Conservation (phyloP, 2,113 vertebrate genomes). For the Myotis yumanensis region DNA sequence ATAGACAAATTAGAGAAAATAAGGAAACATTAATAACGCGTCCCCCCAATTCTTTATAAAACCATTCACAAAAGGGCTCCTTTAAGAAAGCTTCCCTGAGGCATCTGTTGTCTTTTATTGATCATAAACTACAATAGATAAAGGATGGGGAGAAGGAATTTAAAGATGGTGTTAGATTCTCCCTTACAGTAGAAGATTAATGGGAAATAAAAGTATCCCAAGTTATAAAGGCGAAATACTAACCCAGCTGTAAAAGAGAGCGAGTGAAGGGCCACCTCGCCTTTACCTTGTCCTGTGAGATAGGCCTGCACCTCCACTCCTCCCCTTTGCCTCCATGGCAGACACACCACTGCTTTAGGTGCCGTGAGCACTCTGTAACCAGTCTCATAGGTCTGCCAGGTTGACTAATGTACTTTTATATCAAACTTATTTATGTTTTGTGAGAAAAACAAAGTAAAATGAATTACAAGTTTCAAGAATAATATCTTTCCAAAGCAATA, state of each 20-base stretch:
- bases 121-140: not conserved
- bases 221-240: conserved; percentile 51
- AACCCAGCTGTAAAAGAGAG: conserved; percentile 24
- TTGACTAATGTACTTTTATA: conserved; percentile 83
- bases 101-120: conserved; percentile 6
- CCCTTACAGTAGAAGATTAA: not conserved
- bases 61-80: not conserved
- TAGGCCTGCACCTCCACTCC: not conserved
- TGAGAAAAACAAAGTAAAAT: conserved; percentile 85
- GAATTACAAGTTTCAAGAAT: conserved; percentile 85
- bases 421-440: conserved; percentile 84
- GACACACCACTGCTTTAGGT: conserved; percentile 72
- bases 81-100: conserved; percentile 30
- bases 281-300: not conserved
- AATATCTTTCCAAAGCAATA: conserved; percentile 84
- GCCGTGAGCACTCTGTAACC: conserved; percentile 62
- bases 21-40: not conserved
- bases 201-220: conserved; percentile 53
- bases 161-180: not conserved
- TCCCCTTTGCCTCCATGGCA: conserved; percentile 42
- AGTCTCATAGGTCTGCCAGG: conserved; percentile 79
- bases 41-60: not conserved
- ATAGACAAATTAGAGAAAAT: conserved; percentile 20
- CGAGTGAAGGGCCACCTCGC: conserved; percentile 30
- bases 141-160: not conserved